Evolutionary conservation across 2,113 vertebrate species (phyloP), one percentile per base, ranked within the genome.

Genomic region (Callithrix jacchus): DNA sequence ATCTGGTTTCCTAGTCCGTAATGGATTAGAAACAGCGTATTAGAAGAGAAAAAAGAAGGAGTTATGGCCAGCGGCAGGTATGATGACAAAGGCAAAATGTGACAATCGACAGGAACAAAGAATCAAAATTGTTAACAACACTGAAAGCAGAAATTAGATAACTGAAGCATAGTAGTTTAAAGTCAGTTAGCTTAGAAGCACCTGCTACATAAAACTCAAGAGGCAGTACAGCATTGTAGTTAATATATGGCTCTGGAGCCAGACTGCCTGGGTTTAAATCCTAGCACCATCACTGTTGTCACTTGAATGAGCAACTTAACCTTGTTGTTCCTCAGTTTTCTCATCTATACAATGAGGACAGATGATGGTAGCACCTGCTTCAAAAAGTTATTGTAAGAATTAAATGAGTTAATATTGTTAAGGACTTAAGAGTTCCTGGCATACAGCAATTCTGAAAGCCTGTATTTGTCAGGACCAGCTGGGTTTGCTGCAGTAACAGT

Each of bases 21-120:
- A 97, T 92, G 95, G 91, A 97, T 97, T 96, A 94, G 95, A 79
- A 79, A 87, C 80, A 93, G 58, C 47, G 20, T 82, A 83, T 83
- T 92, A 94, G 87, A 76, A 76, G 70, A 40, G 84, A 40, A 89
- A 66, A 71, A 58, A 71, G 70, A 93, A 47, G 20, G 68, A 40
- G 74, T 42, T 83, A 11, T 68, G 49, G 89, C 70, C 76, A 70
- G 96, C 2, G 14, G 79, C 73, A 95, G 92, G 76, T 91, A 58
- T 2, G 4, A 23, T 49, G 58, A 32, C 70, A 84, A 61, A 0
- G 10, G 49, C 20, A 20, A 25, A 74, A 42, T 77, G 35, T 42
- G 61, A 77, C 32, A 77, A 71, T n/a, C n/a, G 64, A 45, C 0
- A 6, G 32, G 73, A 88, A 74, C 42, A 25, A 81, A 74, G 45